These are phyloP conservation scores for Thymelicus sylvestris DNA, from an alignment of 2,888 invertebrate species.

Conservation along the genomic window DNA sequence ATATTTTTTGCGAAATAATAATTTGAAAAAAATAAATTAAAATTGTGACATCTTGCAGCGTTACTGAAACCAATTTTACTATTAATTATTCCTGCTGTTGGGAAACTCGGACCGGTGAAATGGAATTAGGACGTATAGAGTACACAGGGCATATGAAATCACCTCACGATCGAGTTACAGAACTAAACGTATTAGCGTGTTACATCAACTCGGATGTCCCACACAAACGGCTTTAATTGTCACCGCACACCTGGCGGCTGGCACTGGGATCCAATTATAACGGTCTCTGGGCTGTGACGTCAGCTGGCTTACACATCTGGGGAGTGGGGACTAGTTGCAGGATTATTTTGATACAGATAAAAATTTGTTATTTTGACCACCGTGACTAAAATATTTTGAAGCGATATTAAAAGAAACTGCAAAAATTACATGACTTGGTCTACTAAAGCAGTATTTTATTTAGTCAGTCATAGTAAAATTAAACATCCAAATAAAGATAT, in stretches of 20 bases:
- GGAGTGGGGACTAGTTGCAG: not conserved
- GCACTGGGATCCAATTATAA: not conserved
- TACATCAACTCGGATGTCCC: not conserved
- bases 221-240: constrained; percentile 3
- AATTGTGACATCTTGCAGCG: no score
- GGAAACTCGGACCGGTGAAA: not conserved
- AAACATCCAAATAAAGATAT: no score
- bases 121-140: not conserved
- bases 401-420: no score
- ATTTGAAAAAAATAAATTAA: no score
- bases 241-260: not conserved
- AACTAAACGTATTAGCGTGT: constrained; percentile 1
- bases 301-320: not conserved
- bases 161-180: not conserved
- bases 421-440: no score
- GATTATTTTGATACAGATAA: not conserved
- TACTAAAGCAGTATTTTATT: no score
- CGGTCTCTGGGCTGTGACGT: not conserved
- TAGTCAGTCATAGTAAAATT: no score
- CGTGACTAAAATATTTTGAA: no score
- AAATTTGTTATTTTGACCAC: not conserved
- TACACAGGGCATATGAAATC: not conserved
- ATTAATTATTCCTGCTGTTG: no score
- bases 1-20: no score
- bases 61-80: no score